These are phyloP conservation scores for Listronotus oregonensis DNA, from an alignment of 1,140 invertebrate genomes.

Conservation along the genomic window DNA sequence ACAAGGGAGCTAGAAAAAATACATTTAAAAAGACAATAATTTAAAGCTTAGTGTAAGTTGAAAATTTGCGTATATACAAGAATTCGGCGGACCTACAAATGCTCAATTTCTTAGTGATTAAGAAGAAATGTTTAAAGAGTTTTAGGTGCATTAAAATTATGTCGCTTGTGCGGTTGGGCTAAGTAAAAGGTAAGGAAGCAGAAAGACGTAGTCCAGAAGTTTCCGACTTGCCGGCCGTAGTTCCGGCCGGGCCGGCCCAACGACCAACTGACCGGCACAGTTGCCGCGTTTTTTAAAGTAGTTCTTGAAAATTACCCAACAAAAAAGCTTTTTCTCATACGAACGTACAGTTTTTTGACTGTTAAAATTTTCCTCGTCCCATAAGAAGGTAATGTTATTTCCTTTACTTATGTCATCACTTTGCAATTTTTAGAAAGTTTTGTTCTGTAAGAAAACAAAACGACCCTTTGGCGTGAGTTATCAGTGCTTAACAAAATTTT, in stretches of 20 bases:
- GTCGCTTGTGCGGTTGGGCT: constrained; percentile 14
- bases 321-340: constrained; percentile 37
- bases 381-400: background rate
- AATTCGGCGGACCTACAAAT: too few relatives aligned
- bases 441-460: too few relatives aligned
- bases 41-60: too few relatives aligned
- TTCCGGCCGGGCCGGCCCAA: constrained; percentile 29
- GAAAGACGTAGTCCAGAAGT: constrained; percentile 37
- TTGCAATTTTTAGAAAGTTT: too few relatives aligned
- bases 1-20: background rate
- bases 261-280: constrained; percentile 36
- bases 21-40: too few relatives aligned
- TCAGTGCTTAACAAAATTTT: too few relatives aligned
- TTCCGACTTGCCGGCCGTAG: constrained; percentile 34
- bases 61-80: too few relatives aligned
- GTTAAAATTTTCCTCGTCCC: background rate
- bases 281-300: constrained; percentile 29
- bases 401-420: background rate
- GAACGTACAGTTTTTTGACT: constrained; percentile 12
- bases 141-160: too few relatives aligned
- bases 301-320: constrained; percentile 30
- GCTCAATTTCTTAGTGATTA: too few relatives aligned
- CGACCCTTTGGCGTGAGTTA: too few relatives aligned
- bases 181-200: constrained; percentile 27
- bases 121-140: too few relatives aligned